Evolutionary conservation across 2,888 invertebrate genomes (phyloP), one percentile per base, ranked within the genome.

Genomic region (Catocala fraxini): DNA sequence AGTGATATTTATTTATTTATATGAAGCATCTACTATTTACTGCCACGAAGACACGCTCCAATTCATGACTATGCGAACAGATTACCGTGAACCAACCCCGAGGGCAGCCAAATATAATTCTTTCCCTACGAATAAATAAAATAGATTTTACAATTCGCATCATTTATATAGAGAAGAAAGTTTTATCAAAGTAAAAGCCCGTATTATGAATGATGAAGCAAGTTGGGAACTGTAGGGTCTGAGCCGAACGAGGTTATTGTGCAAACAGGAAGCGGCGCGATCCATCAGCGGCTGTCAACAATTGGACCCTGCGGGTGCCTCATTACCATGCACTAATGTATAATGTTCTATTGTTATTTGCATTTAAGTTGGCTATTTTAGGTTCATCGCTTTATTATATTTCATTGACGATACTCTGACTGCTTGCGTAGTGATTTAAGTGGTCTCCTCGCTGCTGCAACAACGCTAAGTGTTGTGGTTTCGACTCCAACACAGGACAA

Each of bases 131-230:
- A 41, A 59, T 57, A 51, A 46, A 56, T 48, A 57, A 58, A 59
- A 63, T 56, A 72, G 57, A 62, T 66, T 73, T 71, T 73, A 71
- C 69, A 77, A 73, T 72, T 74, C 61, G 61, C 59, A 64, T 73
- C 65, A 71, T 76, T 73, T 75, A 70, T 68, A 56, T 59, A 64
- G 62, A 63, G 62, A 61, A 59, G 65, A 71, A 75, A 75, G 65
- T 75, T 75, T 83, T 80, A 77, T 72, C 70, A 80, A 85, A 81
- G 82, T 80, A 78, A 80, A 75, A 74, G 76, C 77, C 81, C 79
- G 79, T 81, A 83, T 84, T 83, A 87, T 88, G 88, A 88, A 87
- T 88, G 86, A 89, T 89, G 86, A 85, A 85, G 82, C 73, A 83
- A 88, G 84, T 87, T 87, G 73, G 59, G 69, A 80, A 87, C 82